phyloP scores from a whole-genome alignment of 2,888 invertebrate genomes.

The Xylota segnis region DNA sequence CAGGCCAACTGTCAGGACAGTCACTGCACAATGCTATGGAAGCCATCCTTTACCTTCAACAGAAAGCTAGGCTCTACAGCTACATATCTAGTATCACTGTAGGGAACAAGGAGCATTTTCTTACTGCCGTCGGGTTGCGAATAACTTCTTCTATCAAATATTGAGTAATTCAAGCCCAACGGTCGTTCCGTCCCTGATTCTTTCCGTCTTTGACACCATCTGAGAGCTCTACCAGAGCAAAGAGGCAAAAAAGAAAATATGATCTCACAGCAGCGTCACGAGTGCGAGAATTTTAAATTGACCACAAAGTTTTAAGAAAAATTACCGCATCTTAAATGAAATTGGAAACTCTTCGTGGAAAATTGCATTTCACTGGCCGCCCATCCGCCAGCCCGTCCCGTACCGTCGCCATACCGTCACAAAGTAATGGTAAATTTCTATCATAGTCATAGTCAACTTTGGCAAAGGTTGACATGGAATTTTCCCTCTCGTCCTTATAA shows the following conservation, averaged over 20 bases:
- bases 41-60: no score
- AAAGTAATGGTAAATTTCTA: conserved; percentile 43
- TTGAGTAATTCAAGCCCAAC: neutral
- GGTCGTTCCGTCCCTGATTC: neutral
- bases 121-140: neutral
- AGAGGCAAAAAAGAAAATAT: neutral
- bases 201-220: neutral
- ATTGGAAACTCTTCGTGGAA: conserved; percentile 47
- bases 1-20: no score
- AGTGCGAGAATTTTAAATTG: neutral
- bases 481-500: conserved; percentile 31
- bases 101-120: neutral
- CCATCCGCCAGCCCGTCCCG: no score
- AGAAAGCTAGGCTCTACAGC: no score
- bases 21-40: no score
- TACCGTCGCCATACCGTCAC: neutral
- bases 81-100: no score
- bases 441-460: conserved; percentile 47
- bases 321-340: conserved; percentile 41
- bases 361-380: conserved; percentile 60
- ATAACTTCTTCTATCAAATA: neutral
- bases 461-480: conserved; percentile 55
- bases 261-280: neutral
- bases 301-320: conserved; percentile 19
- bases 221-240: no score